Conservation (phyloP, 1,140 invertebrate genomes). For the Drosophila sproati region DNA sequence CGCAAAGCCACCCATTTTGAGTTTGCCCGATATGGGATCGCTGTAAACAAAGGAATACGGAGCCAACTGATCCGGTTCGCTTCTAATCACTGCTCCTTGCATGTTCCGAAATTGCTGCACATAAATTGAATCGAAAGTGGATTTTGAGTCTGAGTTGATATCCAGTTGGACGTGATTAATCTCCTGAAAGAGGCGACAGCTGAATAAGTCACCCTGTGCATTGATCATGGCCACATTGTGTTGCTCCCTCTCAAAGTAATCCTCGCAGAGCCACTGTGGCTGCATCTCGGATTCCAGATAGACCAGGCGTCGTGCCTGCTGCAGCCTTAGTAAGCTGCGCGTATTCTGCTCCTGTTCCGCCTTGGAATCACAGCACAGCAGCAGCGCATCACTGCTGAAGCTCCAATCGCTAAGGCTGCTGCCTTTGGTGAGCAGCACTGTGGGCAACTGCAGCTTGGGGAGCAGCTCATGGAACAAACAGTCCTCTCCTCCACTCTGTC, state of each 20-base stretch:
- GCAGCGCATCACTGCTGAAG: slow-evolving; percentile 36
- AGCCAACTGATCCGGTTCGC: slow-evolving; percentile 30
- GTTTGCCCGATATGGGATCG: slow-evolving; percentile 1
- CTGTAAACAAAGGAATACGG: slow-evolving; percentile 52
- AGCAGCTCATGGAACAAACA: slow-evolving; percentile 56
- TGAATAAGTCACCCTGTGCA: slow-evolving; percentile 22
- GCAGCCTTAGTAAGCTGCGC: slow-evolving; percentile 35
- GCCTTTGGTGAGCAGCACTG: slow-evolving; percentile 29
- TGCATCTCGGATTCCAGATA: not conserved
- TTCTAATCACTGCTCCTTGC: slow-evolving; percentile 33
- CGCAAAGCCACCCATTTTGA: slow-evolving; percentile 51
- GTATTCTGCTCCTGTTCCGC: slow-evolving; percentile 41
- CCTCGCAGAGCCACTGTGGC: slow-evolving; percentile 17
- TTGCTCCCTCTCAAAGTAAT: slow-evolving; percentile 47
- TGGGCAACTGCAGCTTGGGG: slow-evolving; percentile 10
- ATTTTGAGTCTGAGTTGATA: not conserved
- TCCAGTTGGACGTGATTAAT: slow-evolving; percentile 22
- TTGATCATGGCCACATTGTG: slow-evolving; percentile 60
- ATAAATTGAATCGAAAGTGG: slow-evolving; percentile 9
- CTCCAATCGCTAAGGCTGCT: slow-evolving; percentile 49
- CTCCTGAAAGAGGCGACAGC: slow-evolving; percentile 51
- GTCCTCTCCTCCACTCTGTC: not conserved
- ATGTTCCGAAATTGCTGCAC: slow-evolving; percentile 64
- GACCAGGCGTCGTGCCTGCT: slow-evolving; percentile 41
- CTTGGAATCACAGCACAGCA: slow-evolving; percentile 34